phyloP scores from a whole-genome alignment of 2,113 vertebrate genomes.

The Bambusicola thoracicus region DNA sequence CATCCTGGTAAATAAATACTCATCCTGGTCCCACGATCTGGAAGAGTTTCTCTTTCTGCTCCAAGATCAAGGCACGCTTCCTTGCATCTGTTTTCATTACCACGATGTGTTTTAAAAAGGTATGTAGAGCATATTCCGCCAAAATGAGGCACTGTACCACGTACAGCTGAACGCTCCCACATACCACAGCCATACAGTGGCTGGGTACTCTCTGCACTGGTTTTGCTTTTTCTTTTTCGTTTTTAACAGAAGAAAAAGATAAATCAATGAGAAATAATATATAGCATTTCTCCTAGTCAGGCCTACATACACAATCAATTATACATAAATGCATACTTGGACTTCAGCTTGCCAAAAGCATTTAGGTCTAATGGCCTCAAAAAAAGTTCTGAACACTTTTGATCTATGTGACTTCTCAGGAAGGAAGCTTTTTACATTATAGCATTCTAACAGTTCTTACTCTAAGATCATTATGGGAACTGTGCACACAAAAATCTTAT shows the following conservation, averaged over 20 bases:
- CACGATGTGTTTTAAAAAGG: neutral
- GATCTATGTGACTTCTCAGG: neutral
- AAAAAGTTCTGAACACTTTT: neutral
- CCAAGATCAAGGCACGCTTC: neutral
- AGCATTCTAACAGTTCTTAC: neutral
- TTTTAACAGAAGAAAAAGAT: neutral
- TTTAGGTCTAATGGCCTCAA: neutral
- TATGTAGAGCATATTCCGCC: neutral
- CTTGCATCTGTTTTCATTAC: neutral
- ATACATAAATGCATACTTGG: neutral
- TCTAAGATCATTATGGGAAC: neutral
- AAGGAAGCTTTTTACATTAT: neutral
- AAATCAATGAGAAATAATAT: neutral
- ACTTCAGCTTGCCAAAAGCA: neutral
- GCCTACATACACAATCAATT: neutral
- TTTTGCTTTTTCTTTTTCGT: neutral
- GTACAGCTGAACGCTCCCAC: neutral
- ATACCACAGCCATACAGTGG: neutral
- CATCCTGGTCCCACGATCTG: neutral
- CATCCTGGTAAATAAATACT: fast-evolving
- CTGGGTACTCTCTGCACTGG: neutral
- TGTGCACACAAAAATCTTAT: neutral
- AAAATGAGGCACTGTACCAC: neutral
- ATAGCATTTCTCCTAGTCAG: neutral
- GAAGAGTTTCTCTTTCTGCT: neutral